Percentiles rank a stretch among this genome's conserved stretches.
These are phyloP conservation scores for Ceratoteleas bidentatus DNA, from an alignment of 1,140 invertebrate genomes.

Conservation along the genomic window DNA sequence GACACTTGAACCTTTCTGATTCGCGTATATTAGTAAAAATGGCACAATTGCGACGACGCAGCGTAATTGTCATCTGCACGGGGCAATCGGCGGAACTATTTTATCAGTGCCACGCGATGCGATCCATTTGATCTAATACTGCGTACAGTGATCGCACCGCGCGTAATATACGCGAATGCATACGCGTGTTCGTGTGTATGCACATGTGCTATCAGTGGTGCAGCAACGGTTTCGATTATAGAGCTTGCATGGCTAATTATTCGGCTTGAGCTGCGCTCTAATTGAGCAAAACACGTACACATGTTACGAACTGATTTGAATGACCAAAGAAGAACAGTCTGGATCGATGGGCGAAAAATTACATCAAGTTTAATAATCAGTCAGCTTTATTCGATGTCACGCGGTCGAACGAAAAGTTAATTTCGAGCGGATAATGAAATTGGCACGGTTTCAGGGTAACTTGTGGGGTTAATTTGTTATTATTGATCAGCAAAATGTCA, in stretches of 20 bases:
- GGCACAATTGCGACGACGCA: constrained; percentile 3
- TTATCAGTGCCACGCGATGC: constrained; percentile 33
- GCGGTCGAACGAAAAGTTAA: constrained; percentile 7
- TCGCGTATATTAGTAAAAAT: constrained; percentile 9
- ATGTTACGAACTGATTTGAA: constrained; percentile 37
- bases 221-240: constrained; percentile 33
- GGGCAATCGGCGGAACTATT: constrained; percentile 39
- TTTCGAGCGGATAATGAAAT: background rate
- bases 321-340: constrained; percentile 23
- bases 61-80: constrained; percentile 24
- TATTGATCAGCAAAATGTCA: constrained; percentile 15
- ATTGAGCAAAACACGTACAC: constrained; percentile 61
- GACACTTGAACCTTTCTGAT: background rate
- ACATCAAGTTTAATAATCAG: background rate
- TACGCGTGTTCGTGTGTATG: constrained; percentile 11
- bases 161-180: constrained; percentile 28
- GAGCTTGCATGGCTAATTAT: constrained; percentile 63
- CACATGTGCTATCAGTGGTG: constrained; percentile 43
- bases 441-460: constrained; percentile 5
- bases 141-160: constrained; percentile 20
- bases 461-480: constrained; percentile 19
- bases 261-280: constrained; percentile 52
- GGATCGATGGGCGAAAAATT: constrained; percentile 53
- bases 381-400: background rate
- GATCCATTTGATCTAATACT: constrained; percentile 57